Base-by-base conservation (phyloP, 2,797 vertebrate species). In the Brotula barbata region DNA sequence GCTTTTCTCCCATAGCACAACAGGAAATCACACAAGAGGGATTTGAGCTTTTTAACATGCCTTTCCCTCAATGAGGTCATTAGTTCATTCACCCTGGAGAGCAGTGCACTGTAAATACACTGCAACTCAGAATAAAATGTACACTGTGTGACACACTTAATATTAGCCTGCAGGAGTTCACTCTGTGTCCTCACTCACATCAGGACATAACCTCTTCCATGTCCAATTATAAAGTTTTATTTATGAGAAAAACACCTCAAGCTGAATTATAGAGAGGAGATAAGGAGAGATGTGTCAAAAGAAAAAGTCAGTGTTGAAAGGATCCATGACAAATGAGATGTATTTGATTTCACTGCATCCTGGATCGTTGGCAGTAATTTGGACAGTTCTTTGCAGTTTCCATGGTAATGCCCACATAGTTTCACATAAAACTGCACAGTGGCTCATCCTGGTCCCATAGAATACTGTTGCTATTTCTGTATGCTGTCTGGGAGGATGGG, bases 1-100 rank as follows among this genome's bases (percentile, higher is more conserved):
- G 31, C 16, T 69, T 67, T 64, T 75, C 63, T 73, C 82, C 61
- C 73, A 72, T 60, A 73, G 57, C 54, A 55, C 53, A 73, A 69
- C 79, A 83, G 83, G 82, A 83, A 85, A 80, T 72, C 68, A 71
- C 70, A 71, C 68, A 39, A 54, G 58, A 77, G 70, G 70, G 73
- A 85, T 82, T 82, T 80, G 17, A 65, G 42, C 48, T 77, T 71
- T 83, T 62, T 60, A 76, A 79, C 66, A 73, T 83, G 40, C 58
- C 56, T 21, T 77, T 80, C 57, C 66, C 44, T 70, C 47, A 47
- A 5, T 17, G 41, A 56, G 64, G 68, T 80, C 49, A 1, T n/a
- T 62, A 73, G 64, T 79, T 79, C 48, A 79, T 64, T 57, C 17
- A 28, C 42, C 31, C 44, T 1, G 10, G n/a, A 48, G 46, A 23